phyloP scores from a whole-genome alignment of 2,113 vertebrate genomes.

The Thamnophis sirtalis region DNA sequence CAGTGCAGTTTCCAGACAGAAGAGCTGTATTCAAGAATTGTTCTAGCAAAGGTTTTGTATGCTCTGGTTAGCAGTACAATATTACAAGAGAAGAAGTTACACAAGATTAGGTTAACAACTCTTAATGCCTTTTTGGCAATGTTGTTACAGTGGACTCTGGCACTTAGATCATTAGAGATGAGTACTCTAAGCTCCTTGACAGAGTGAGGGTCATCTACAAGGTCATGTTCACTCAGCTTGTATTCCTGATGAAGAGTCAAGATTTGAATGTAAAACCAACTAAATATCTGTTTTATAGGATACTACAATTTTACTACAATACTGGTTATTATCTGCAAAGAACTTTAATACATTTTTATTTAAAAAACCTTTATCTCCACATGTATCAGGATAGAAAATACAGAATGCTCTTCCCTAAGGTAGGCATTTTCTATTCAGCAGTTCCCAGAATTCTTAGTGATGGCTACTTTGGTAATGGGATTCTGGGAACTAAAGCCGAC shows the following conservation, averaged over 20 bases:
- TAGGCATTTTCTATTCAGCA: not conserved
- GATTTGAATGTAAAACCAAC: not conserved
- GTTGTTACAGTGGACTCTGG: no score
- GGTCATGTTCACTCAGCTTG: no score
- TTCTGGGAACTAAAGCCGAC: not conserved
- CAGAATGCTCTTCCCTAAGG: not conserved
- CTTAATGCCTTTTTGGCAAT: no score
- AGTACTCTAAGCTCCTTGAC: no score
- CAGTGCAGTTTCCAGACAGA: no score
- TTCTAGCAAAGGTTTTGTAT: no score
- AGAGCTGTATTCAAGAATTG: no score
- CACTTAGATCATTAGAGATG: no score
- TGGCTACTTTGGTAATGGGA: not conserved
- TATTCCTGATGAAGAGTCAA: not conserved
- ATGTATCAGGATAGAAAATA: not conserved
- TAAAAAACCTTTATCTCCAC: not conserved
- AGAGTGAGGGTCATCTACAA: no score
- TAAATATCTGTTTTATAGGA: not conserved
- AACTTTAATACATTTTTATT: not conserved
- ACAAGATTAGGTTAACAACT: no score
- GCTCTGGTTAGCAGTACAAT: no score
- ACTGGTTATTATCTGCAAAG: not conserved
- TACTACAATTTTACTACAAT: not conserved
- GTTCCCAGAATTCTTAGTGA: not conserved
- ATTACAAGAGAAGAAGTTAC: no score